Evolutionary conservation across 2,797 vertebrate genomes (phyloP).

Genomic region (Sebastes trivittatus): DNA sequence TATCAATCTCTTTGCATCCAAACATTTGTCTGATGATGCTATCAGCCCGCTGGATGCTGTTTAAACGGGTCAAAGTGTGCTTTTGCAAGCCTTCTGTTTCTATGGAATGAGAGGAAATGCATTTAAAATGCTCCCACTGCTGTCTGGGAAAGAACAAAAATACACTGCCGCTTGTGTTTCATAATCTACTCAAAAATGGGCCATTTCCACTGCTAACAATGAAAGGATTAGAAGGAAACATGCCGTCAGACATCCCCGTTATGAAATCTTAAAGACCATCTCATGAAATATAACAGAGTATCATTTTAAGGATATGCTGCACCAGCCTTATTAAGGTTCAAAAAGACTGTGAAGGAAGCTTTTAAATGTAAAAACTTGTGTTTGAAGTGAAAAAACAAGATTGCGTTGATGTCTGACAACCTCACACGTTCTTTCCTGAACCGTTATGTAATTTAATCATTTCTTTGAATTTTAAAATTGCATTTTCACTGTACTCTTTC

Average conservation of each 20-base stretch:
- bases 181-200: slow-evolving; percentile 54
- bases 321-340: neutral
- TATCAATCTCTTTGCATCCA: neutral
- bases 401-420: neutral
- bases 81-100: slow-evolving; percentile 31
- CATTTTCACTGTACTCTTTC: neutral
- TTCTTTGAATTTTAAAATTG: neutral
- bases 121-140: slow-evolving; percentile 41
- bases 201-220: slow-evolving; percentile 55
- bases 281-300: neutral
- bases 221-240: slow-evolving; percentile 50
- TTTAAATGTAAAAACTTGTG: neutral
- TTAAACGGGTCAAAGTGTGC: slow-evolving; percentile 34
- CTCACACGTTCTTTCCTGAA: neutral
- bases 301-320: neutral
- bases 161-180: slow-evolving; percentile 55
- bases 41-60: slow-evolving; percentile 21
- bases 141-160: slow-evolving; percentile 55
- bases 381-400: neutral
- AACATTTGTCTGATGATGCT: slow-evolving; percentile 16
- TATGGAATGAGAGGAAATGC: slow-evolving; percentile 24
- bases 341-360: neutral
- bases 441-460: neutral
- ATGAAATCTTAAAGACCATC: slow-evolving; percentile 46
- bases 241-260: slow-evolving; percentile 19